Conservation (phyloP, 2,888 invertebrate genomes). For the Calliscelio sp. region DNA sequence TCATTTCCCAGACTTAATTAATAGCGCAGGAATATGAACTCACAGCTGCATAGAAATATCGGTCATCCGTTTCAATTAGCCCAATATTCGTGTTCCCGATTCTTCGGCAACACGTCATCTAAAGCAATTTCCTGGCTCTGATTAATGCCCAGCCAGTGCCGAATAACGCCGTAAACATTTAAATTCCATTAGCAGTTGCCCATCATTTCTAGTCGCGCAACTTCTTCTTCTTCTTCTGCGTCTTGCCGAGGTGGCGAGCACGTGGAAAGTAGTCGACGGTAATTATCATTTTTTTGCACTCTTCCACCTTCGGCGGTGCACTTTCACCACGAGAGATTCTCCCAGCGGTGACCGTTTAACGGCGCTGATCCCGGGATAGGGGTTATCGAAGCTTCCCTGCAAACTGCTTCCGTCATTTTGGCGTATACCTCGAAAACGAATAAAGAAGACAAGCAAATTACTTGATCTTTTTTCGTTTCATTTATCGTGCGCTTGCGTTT, state of each 20-base stretch:
- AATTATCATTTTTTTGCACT: slow-evolving; percentile 66
- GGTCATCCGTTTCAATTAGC: slow-evolving; percentile 62
- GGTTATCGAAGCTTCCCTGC: slow-evolving; percentile 59
- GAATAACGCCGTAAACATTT: slow-evolving; percentile 64
- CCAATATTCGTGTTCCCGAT: slow-evolving; percentile 52
- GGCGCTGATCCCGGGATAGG: slow-evolving; percentile 49
- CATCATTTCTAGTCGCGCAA: slow-evolving; percentile 66
- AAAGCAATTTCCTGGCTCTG: slow-evolving; percentile 68
- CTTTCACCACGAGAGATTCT: slow-evolving; percentile 55
- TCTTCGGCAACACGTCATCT: slow-evolving; percentile 60
- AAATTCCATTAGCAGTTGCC: slow-evolving; percentile 68
- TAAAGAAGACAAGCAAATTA: slow-evolving; percentile 60
- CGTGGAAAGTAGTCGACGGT: slow-evolving; percentile 62
- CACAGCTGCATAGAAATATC: slow-evolving; percentile 39
- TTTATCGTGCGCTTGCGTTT: background rate
- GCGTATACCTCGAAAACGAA: slow-evolving; percentile 54
- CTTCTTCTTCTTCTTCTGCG: too few relatives aligned
- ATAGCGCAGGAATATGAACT: slow-evolving; percentile 36
- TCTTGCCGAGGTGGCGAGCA: slow-evolving; percentile 51
- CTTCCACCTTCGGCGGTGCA: slow-evolving; percentile 58
- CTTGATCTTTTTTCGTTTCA: slow-evolving; percentile 39
- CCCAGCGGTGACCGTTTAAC: slow-evolving; percentile 59
- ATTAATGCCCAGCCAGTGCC: slow-evolving; percentile 56
- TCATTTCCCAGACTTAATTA: slow-evolving; percentile 51
- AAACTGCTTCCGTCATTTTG: slow-evolving; percentile 66